Conservation (phyloP, 2,113 vertebrate genomes). For the Zosterops hypoxanthus region DNA sequence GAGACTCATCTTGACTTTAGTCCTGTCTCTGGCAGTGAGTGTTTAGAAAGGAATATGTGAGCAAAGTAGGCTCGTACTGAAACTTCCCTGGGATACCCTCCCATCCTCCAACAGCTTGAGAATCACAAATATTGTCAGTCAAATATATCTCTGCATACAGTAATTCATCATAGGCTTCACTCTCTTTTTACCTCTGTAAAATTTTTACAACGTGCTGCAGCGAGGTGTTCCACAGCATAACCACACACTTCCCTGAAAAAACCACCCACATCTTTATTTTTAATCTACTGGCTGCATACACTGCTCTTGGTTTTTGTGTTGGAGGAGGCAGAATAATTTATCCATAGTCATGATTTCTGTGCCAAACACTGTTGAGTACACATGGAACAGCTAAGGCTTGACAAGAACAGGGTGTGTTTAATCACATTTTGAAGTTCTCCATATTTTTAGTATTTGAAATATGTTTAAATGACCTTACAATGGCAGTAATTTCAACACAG, state of each 20-base stretch:
- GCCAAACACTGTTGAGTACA: accelerated
- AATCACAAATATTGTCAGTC: neutral
- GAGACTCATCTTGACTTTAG: neutral
- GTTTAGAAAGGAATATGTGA: neutral
- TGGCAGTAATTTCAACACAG: neutral
- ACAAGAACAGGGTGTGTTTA: neutral
- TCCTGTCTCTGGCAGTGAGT: neutral
- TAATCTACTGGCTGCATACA: neutral
- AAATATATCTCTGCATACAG: neutral
- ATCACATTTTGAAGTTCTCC: neutral
- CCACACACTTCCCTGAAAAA: neutral
- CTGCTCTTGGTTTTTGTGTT: neutral
- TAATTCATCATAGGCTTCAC: neutral
- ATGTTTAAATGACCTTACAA: neutral
- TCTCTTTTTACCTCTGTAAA: neutral
- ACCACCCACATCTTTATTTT: neutral
- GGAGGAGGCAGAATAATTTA: neutral
- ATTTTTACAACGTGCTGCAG: neutral
- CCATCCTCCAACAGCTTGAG: neutral
- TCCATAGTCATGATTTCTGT: neutral
- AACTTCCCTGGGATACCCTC: neutral
- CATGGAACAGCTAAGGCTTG: neutral
- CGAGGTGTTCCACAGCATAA: neutral
- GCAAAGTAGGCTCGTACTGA: neutral
- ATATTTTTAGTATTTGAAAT: neutral